Evolutionary conservation across 2,888 invertebrate genomes (phyloP).

Genomic region (Chalcosyrphus nemorum): DNA sequence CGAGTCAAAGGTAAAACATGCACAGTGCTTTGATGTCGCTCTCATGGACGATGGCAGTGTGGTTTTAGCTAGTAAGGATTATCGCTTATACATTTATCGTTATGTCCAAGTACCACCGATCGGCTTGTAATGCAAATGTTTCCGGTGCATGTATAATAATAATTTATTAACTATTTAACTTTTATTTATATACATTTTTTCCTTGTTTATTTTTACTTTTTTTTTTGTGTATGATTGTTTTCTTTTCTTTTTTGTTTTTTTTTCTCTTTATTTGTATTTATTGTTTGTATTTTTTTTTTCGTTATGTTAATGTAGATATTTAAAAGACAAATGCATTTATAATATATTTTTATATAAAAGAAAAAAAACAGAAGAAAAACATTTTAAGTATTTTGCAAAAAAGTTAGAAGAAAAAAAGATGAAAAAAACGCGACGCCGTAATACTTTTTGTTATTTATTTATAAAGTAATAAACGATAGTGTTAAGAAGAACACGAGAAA

Average conservation of each 20-base stretch:
- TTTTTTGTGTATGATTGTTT: constrained; percentile 43
- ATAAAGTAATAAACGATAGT: constrained; percentile 69
- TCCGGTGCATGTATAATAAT: constrained; percentile 71
- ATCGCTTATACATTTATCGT: constrained; percentile 99
- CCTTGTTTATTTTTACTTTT: constrained; percentile 28
- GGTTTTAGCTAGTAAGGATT: constrained; percentile 99
- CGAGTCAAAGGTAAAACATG: constrained; percentile 99
- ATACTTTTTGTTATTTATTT: constrained; percentile 71
- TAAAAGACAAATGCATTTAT: constrained; percentile 73
- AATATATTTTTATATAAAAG: constrained; percentile 72
- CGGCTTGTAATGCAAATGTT: constrained; percentile 79
- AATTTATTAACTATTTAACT: constrained; percentile 66
- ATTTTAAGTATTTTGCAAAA: constrained; percentile 61
- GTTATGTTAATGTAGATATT: constrained; percentile 70
- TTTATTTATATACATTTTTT: constrained; percentile 49
- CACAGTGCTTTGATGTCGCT: constrained; percentile 99
- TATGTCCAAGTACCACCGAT: constrained; percentile 97
- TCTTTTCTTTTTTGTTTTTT: constrained; percentile 36
- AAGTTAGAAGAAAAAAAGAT: no score
- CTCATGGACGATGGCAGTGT: constrained; percentile 99
- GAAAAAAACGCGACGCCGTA: constrained; percentile 51
- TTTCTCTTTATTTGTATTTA: constrained; percentile 60
- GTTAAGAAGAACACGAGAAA: constrained; percentile 63
- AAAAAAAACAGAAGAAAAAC: constrained; percentile 59
- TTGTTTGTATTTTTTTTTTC: constrained; percentile 52